Base-by-base conservation (phyloP, 2,113 vertebrate genomes). In the Cebus imitator region DNA sequence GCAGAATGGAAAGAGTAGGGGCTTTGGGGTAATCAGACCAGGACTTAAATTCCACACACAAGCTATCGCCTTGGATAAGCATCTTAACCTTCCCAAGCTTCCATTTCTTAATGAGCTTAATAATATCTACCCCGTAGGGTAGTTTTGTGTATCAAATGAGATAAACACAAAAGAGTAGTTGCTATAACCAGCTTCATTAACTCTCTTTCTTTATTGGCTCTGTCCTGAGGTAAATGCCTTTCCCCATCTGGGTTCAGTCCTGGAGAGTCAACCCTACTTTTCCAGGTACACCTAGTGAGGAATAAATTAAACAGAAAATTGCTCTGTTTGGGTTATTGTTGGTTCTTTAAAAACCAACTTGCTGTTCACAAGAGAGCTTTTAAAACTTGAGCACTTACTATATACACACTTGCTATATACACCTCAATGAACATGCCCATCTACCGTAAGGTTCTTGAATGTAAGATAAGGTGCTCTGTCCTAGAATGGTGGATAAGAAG, bases 391-490 rank as follows among this genome's bases (percentile, higher is more conserved):
- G 66, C 50, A 48, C 11, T 88, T 52, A 25, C 27, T 85, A 2
- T 18, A 48, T 37, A 50, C 52, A 1, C 27, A 40, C 37, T 40
- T 40, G 3, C 37, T 40, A 3, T 40, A 40, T 40, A 40, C 35
- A 50, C 61, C 32, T 85, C 72, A n/a, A n/a, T 1, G 6, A 91
- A 58, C 13, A 58, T 0, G n/a, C 23, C 7, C 48, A 68, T 78
- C 37, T 23, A 30, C 52, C 52, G 76, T 76, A 32, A 27, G 13
- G 16, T 25, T 82, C 50, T 12, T 89, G 73, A 27, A 58, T 21
- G 20, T 45, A 35, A 72, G 32, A 64, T 97, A 91, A 97, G 57
- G 48, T 64, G 57, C 96, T 97, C 95, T 98, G 96, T 94, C 98
- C 95, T 92, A 94, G 84, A 17, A 4, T 0, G 93, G 94, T 72